Conservation (phyloP, 2,113 vertebrate species). For the Tupaia chinensis region DNA sequence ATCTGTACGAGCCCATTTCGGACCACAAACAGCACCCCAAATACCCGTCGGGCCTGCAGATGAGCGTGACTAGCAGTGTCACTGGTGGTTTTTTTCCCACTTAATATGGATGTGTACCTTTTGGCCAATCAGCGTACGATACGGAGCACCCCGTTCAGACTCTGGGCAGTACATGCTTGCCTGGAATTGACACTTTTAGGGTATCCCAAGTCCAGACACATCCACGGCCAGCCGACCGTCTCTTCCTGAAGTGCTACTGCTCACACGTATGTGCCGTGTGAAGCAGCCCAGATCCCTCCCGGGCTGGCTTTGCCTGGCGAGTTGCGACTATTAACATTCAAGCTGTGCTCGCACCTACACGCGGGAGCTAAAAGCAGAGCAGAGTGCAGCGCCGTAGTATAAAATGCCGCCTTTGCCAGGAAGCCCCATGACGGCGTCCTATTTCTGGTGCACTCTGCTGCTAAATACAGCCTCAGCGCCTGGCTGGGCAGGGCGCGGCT, state of each 20-base stretch:
- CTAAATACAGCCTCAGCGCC: constrained; percentile 84
- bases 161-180: constrained; percentile 5
- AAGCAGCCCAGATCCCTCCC: not conserved
- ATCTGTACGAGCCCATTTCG: not conserved
- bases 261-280: not conserved
- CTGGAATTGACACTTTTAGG: not conserved
- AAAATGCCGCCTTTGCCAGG: constrained; percentile 79
- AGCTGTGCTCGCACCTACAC: constrained; percentile 78
- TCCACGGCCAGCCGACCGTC: not conserved
- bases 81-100: not conserved
- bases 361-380: constrained; percentile 84
- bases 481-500: constrained; percentile 69
- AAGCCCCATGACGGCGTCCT: constrained; percentile 79
- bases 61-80: not conserved
- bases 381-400: constrained; percentile 56
- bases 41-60: rapidly evolving
- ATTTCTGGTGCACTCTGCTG: constrained; percentile 84
- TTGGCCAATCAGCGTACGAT: too few species aligned
- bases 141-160: not conserved
- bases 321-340: constrained; percentile 77
- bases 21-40: not conserved
- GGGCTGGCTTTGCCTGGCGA: constrained; percentile 49
- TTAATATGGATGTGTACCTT: not conserved
- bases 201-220: not conserved
- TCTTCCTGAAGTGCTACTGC: not conserved